Percentiles rank a stretch among this genome's conserved stretches.
Conservation (phyloP, 2,797 vertebrate species). For the Spinus pinus region DNA sequence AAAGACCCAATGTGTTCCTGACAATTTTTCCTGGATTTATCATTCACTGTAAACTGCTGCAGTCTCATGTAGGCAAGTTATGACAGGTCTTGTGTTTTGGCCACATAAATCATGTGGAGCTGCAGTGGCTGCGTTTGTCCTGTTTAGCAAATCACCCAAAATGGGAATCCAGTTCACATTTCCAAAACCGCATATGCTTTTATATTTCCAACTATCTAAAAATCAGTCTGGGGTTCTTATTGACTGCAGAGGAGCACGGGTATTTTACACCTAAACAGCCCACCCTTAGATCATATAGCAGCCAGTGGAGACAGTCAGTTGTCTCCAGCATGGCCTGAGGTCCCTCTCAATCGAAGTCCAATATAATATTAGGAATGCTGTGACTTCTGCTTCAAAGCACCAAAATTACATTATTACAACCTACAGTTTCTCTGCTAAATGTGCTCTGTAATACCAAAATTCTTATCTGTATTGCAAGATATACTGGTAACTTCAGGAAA, state of each 20-base stretch:
- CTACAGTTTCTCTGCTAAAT: not conserved
- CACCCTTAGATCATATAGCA: not conserved
- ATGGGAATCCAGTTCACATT: not conserved
- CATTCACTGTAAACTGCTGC: not conserved
- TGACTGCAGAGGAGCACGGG: not conserved
- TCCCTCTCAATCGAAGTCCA: not conserved
- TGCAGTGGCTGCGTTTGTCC: not conserved
- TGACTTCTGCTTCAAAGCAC: not conserved
- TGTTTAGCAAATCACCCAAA: not conserved
- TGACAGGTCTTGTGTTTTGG: not conserved
- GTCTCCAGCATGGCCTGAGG: not conserved
- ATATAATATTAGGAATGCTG: not conserved
- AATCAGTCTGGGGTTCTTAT: not conserved
- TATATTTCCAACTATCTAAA: not conserved
- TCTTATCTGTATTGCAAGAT: not conserved
- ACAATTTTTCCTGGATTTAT: not conserved
- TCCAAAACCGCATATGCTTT: not conserved
- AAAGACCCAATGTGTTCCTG: fast-evolving
- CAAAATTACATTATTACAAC: not conserved
- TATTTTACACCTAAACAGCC: not conserved
- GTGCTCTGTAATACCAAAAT: not conserved
- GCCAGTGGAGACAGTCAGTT: not conserved
- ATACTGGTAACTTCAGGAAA: not conserved
- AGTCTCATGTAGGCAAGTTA: not conserved
- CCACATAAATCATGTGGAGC: not conserved